A percentile compares a stretch with the other conserved stretches of the same genome.
Evolutionary conservation across 64 coral and sea anemone genomes (phyloP).

Genomic region (Acropora tenuis): DNA sequence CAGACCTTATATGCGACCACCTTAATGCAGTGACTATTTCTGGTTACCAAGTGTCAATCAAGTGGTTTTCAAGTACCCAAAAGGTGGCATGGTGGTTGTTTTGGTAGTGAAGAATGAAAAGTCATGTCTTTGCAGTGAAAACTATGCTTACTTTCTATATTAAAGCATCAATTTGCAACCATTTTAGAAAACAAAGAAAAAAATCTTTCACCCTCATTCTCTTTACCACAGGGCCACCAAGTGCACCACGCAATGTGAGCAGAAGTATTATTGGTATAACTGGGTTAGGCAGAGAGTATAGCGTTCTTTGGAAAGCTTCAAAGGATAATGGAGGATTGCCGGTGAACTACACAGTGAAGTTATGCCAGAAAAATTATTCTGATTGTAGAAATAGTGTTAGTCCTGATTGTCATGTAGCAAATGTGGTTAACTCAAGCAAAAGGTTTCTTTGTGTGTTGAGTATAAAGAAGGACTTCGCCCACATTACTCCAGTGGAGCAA

Average conservation of each 20-base stretch:
- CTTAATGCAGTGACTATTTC: too few relatives aligned
- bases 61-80: too few relatives aligned
- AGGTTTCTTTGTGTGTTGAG: neutral
- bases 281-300: neutral
- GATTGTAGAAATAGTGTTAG: neutral
- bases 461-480: neutral
- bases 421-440: neutral
- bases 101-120: too few relatives aligned
- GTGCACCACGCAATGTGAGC: slow-evolving; percentile 33
- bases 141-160: too few relatives aligned
- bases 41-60: too few relatives aligned
- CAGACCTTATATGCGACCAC: too few relatives aligned
- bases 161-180: too few relatives aligned
- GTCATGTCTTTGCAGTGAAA: too few relatives aligned
- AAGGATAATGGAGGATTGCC: neutral
- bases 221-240: neutral
- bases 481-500: neutral
- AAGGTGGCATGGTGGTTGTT: too few relatives aligned
- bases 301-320: neutral
- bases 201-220: neutral
- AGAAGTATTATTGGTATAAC: neutral
- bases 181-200: too few relatives aligned
- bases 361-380: neutral
- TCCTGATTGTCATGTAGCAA: neutral
- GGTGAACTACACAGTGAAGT: neutral